A percentile compares a stretch with the other conserved stretches of the same genome.
These are phyloP conservation scores for Bufo bufo DNA, from an alignment of 2,113 vertebrate genomes.

Conservation along the genomic window DNA sequence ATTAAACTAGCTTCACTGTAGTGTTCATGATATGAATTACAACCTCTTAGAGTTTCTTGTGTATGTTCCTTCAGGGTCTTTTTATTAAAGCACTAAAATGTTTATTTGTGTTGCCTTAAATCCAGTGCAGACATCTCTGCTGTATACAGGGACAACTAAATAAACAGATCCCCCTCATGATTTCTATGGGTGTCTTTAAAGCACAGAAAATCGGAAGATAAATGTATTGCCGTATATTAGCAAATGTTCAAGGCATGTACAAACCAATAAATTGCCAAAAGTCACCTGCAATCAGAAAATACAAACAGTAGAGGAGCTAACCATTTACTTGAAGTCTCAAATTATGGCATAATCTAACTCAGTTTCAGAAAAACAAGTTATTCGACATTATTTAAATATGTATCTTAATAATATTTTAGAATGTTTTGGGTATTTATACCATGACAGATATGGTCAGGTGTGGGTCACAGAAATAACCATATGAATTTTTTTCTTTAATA, in stretches of 20 bases:
- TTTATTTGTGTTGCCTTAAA: slow-evolving; percentile 1
- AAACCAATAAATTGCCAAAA: neutral
- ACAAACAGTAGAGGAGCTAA: neutral
- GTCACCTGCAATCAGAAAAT: neutral
- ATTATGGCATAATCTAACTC: neutral
- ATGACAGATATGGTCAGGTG: neutral
- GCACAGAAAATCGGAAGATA: neutral
- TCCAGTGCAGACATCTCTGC: neutral
- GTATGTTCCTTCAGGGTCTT: neutral
- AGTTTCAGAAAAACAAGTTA: neutral
- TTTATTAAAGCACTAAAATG: slow-evolving; percentile 11
- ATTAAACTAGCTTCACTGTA: neutral
- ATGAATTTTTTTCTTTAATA: slow-evolving; percentile 1
- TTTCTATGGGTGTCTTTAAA: neutral
- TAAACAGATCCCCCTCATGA: neutral
- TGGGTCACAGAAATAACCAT: neutral
- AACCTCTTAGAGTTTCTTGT: neutral
- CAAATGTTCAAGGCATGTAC: neutral
- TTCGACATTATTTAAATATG: neutral
- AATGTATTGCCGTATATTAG: neutral
- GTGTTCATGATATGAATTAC: neutral
- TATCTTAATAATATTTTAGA: neutral
- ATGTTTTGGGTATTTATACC: neutral
- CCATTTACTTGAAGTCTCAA: neutral
- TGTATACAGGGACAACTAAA: slow-evolving; percentile 6